phyloP scores from a whole-genome alignment of 2,113 vertebrate genomes.

The Rhegmatorhina hoffmannsi region DNA sequence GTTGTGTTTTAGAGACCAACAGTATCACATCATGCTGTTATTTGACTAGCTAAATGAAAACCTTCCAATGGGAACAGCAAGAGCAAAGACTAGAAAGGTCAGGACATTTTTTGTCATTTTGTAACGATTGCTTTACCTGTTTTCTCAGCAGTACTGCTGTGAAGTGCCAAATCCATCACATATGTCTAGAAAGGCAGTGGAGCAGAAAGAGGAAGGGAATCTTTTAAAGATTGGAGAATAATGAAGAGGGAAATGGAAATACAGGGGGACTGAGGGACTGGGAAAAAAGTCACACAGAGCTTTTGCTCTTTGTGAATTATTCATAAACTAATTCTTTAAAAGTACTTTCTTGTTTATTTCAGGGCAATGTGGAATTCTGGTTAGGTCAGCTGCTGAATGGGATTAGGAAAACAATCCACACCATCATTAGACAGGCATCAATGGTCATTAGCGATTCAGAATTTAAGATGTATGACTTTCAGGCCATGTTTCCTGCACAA shows the following conservation, averaged over 20 bases:
- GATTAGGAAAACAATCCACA: constrained; percentile 80
- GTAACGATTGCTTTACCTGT: neutral
- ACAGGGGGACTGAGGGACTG: neutral
- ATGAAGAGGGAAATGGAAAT: neutral
- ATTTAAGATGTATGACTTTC: constrained; percentile 80
- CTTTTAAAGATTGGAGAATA: neutral
- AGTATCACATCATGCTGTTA: neutral
- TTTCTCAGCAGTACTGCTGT: neutral
- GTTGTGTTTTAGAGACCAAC: neutral
- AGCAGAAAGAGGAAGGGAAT: neutral
- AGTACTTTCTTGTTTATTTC: constrained; percentile 37
- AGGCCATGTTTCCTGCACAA: constrained; percentile 79
- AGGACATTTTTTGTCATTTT: constrained; percentile 4
- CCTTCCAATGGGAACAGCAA: neutral
- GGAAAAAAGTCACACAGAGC: neutral
- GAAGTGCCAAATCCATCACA: neutral
- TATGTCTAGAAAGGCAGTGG: neutral
- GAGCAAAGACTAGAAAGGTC: neutral
- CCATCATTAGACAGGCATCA: constrained; percentile 79
- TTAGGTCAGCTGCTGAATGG: constrained; percentile 78
- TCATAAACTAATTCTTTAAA: constrained; percentile 31
- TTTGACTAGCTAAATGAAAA: neutral
- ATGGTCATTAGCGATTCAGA: constrained; percentile 70
- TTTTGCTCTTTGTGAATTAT: constrained; percentile 42
- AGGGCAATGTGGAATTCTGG: constrained; percentile 86